Percentiles rank a stretch among this genome's conserved stretches.
These are phyloP conservation scores for Myanophis thanlyinensis DNA, from an alignment of 2,113 vertebrate species.

Conservation along the genomic window DNA sequence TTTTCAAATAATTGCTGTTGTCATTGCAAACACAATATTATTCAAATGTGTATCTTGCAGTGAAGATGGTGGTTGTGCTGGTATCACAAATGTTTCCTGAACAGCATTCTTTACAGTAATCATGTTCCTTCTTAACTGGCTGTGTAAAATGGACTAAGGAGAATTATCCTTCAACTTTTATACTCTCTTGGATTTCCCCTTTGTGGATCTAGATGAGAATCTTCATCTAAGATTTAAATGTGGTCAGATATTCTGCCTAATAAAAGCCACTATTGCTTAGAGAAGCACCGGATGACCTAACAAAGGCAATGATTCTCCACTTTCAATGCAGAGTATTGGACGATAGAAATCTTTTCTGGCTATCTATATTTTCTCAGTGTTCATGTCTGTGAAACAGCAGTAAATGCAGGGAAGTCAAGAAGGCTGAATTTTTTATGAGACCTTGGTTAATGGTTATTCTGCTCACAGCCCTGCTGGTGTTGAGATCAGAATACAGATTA, in stretches of 20 bases:
- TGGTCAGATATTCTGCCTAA: not conserved
- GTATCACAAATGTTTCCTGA: not conserved
- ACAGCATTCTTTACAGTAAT: not conserved
- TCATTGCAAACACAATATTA: not conserved
- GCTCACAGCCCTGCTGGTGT: constrained; percentile 76
- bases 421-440: constrained; percentile 90
- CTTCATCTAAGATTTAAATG: not conserved
- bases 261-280: not conserved
- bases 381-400: constrained; percentile 36
- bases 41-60: not conserved
- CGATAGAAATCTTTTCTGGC: not conserved
- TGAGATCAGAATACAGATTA: constrained; percentile 78
- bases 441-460: constrained; percentile 87
- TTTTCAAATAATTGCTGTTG: not conserved
- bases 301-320: not conserved
- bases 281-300: not conserved
- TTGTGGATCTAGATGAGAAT: not conserved
- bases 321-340: accelerated
- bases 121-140: not conserved
- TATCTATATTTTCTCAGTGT: not conserved
- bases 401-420: constrained; percentile 77
- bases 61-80: not conserved
- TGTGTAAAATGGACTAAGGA: not conserved
- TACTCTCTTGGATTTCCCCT: not conserved
- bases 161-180: not conserved